Evolutionary conservation across 1,140 invertebrate species (phyloP).

Genomic region (Lucilia sericata): DNA sequence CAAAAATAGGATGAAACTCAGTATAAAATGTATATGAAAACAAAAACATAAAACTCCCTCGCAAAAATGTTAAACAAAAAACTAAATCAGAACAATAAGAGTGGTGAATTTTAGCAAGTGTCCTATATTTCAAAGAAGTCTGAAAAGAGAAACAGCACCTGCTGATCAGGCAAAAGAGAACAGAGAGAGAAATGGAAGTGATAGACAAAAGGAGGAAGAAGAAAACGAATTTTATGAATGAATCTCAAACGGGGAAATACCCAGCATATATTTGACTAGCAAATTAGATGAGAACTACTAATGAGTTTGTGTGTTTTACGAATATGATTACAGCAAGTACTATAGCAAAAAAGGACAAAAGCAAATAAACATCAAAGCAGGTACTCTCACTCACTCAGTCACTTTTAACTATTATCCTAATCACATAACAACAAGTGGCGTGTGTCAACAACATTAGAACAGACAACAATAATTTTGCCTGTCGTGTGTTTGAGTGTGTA

Average conservation of each 20-base stretch:
- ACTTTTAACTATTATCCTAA: conserved; percentile 16
- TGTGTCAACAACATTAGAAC: conserved; percentile 38
- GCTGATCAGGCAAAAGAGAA: not conserved
- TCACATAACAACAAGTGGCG: conserved; percentile 54
- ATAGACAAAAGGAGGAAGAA: no score
- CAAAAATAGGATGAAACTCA: conserved; percentile 60
- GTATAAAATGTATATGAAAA: conserved; percentile 12
- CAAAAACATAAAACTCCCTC: conserved; percentile 19
- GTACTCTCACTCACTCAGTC: not conserved
- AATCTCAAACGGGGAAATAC: not conserved
- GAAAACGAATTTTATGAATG: conserved; percentile 2
- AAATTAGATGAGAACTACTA: not conserved
- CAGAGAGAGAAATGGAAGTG: not conserved
- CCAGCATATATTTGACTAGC: not conserved
- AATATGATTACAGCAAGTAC: conserved; percentile 37
- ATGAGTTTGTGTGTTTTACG: conserved; percentile 10
- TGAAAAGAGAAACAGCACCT: conserved; percentile 10
- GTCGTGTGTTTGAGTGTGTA: not conserved
- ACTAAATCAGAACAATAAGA: not conserved
- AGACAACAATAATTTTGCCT: not conserved
- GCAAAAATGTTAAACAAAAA: not conserved
- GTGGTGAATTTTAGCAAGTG: conserved; percentile 34
- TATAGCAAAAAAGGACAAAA: conserved; percentile 2
- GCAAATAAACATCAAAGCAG: not conserved
- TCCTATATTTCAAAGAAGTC: not conserved